Evolutionary conservation across 2,888 invertebrate genomes (phyloP).

Genomic region (Bibio marci): DNA sequence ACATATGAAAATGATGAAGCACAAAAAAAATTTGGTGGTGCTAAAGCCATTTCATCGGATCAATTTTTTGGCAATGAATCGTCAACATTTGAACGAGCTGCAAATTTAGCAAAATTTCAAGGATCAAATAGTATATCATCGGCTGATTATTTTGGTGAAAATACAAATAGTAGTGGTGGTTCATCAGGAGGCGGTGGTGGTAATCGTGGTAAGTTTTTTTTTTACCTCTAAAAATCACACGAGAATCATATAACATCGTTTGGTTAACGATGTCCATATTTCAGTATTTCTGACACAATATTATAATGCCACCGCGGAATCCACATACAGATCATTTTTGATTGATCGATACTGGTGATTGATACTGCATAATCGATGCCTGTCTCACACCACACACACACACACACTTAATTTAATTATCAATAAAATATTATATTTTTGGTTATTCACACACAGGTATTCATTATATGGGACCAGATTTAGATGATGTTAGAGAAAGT

Average conservation of each 20-base stretch:
- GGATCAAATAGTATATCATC: constrained; percentile 92
- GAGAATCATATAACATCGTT: constrained; percentile 4
- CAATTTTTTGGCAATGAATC: constrained; percentile 76
- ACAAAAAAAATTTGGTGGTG: constrained; percentile 90
- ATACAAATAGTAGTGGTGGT: constrained; percentile 17
- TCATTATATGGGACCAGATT: constrained; percentile 48
- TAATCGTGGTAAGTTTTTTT: background rate
- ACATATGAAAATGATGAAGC: constrained; percentile 50
- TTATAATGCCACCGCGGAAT: too few species aligned
- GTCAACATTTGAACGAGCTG: constrained; percentile 33
- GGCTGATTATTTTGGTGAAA: constrained; percentile 77
- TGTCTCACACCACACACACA: too few species aligned
- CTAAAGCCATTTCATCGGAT: constrained; percentile 95
- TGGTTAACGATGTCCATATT: background rate
- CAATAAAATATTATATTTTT: too few species aligned
- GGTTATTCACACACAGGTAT: too few species aligned
- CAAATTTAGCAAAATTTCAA: constrained; percentile 60
- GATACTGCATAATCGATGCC: too few species aligned
- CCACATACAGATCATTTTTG: too few species aligned
- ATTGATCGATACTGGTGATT: too few species aligned
- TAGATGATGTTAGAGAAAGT: constrained; percentile 94
- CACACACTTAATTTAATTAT: too few species aligned
- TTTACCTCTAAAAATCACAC: constrained; percentile 17
- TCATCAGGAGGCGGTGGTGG: constrained; percentile 22
- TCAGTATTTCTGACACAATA: background rate